Evolutionary conservation across 2,888 invertebrate genomes (phyloP), one percentile per base, ranked within the genome.

Genomic region (Trachelus stipa): DNA sequence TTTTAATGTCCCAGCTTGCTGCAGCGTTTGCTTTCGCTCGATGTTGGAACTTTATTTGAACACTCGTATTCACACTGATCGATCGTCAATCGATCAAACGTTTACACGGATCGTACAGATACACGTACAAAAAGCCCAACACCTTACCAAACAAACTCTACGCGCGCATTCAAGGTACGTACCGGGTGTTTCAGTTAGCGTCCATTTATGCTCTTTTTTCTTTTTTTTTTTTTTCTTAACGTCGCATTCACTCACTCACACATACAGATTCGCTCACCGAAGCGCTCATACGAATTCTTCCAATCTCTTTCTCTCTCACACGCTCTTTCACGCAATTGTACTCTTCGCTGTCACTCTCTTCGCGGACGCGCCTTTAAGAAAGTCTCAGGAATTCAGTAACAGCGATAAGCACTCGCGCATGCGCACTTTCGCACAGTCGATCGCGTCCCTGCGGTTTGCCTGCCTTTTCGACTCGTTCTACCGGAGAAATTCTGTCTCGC

Each of bases 131-230:
- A 40, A 15, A 6, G 77, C 75, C 68, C 74, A 74, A 76, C 75
- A 82, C 83, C 40, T 40, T 15, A 2, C 40, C 15, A 82, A 84
- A 83, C 82, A 77, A 74, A 77, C 83, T 83, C 82, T 82, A 76
- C 80, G 81, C 83, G 83, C 82, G 82, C 83, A 79, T 81, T 83
- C 81, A 81, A 81, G 82, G 80, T 83, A 81, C 80, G 78, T 81
- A 80, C 83, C 82, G 81, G 83, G 82, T 82, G 81, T 83, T 40
- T 81, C 76, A 78, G 73, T 15, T 33, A 76, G 74, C 34, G 12
- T 69, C 11, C 15, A 31, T 71, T 31, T 33, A 31, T 33, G 30
- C 71, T 71, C n/a, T n/a, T 33, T 15, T 71, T 71, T 69, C 3
- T 0, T 12, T 1, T 71, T 69, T 35, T 3, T 12, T 4, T 9